Percentiles rank a stretch among this genome's conserved stretches.
These are phyloP conservation scores for Paracyclopina nana DNA, from an alignment of 1,140 invertebrate genomes.

Conservation along the genomic window DNA sequence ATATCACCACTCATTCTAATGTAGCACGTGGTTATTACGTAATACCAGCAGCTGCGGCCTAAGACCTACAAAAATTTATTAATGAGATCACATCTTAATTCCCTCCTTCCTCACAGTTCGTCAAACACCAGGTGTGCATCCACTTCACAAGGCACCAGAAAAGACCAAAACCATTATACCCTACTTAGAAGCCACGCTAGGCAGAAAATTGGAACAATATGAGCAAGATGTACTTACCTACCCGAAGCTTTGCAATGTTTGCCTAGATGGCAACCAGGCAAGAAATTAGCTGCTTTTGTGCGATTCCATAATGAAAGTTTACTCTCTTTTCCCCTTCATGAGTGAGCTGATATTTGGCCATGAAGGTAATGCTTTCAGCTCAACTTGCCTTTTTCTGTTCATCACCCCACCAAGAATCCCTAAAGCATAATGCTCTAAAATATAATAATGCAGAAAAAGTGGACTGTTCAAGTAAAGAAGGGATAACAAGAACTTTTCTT, in stretches of 20 bases:
- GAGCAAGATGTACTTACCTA: slow-evolving; percentile 9
- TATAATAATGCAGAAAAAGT: neutral
- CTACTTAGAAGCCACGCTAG: neutral
- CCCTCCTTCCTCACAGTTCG: neutral
- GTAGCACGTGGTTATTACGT: neutral
- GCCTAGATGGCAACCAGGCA: slow-evolving; percentile 4
- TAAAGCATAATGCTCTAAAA: too few relatives aligned
- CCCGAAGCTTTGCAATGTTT: slow-evolving; percentile 1
- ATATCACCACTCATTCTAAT: neutral
- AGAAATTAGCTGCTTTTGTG: too few relatives aligned
- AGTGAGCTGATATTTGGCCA: neutral
- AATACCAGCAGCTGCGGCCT: neutral
- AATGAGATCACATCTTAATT: neutral
- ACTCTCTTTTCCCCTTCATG: neutral
- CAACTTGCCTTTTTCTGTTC: neutral
- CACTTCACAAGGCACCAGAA: neutral
- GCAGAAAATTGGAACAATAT: neutral
- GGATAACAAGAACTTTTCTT: too few relatives aligned
- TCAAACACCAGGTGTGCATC: slow-evolving; percentile 1
- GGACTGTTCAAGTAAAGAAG: too few relatives aligned
- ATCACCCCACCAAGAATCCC: too few relatives aligned
- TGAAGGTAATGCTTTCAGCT: neutral
- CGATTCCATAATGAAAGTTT: too few relatives aligned
- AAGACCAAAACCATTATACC: neutral
- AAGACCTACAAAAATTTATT: neutral